Percentiles rank a stretch among this genome's conserved stretches.
These are phyloP conservation scores for Battus philenor DNA, from an alignment of 1,140 invertebrate species.

Conservation along the genomic window DNA sequence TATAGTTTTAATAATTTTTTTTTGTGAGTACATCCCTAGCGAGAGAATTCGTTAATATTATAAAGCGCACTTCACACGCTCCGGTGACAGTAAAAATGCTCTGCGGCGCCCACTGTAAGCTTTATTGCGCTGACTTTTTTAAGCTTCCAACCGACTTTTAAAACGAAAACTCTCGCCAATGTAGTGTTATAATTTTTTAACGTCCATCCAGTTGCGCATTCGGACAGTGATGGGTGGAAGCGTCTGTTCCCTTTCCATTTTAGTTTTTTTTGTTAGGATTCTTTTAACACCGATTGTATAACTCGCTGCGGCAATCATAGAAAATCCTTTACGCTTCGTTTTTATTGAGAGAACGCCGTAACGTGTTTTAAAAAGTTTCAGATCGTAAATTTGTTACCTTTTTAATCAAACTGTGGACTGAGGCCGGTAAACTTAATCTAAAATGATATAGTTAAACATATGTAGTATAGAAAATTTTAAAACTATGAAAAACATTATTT, in stretches of 20 bases:
- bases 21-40: conserved; percentile 24
- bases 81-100: conserved; percentile 40
- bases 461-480: too few relatives aligned
- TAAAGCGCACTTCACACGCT: conserved; percentile 43
- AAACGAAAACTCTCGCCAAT: neutral
- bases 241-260: neutral
- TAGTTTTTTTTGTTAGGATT: neutral
- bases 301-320: too few relatives aligned
- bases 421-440: too few relatives aligned
- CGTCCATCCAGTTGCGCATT: conserved; percentile 3
- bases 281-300: neutral
- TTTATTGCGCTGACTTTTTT: conserved; percentile 35
- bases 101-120: conserved; percentile 27
- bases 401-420: too few relatives aligned
- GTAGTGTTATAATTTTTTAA: conserved; percentile 6
- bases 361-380: too few relatives aligned
- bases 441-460: too few relatives aligned
- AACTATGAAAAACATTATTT: too few relatives aligned
- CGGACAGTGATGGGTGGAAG: neutral
- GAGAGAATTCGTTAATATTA: conserved; percentile 46
- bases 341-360: too few relatives aligned
- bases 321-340: too few relatives aligned
- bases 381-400: too few relatives aligned
- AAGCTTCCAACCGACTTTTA: conserved; percentile 23
- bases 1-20: too few relatives aligned